Conservation (phyloP, 2,888 invertebrate species). For the Ophraella communa region DNA sequence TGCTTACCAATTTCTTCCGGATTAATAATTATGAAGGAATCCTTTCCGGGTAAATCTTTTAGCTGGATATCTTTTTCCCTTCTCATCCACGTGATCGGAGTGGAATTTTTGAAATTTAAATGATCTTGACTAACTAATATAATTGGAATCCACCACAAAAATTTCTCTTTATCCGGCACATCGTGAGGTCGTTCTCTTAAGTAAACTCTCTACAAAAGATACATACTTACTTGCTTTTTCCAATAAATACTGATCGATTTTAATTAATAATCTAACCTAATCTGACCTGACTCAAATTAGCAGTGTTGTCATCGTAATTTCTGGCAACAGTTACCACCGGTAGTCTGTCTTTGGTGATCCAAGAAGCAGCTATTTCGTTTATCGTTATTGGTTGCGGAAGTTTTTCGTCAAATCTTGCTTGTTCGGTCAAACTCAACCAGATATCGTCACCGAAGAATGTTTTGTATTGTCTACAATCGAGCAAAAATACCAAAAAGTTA, state of each 20-base stretch:
- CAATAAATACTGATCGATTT: background rate
- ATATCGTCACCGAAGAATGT: conserved; percentile 82
- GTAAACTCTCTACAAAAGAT: conserved; percentile 67
- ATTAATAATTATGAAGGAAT: conserved; percentile 78
- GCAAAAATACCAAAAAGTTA: background rate
- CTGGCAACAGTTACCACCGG: conserved; percentile 77
- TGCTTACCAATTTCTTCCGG: conserved; percentile 80
- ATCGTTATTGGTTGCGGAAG: conserved; percentile 66
- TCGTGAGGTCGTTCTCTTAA: conserved; percentile 76
- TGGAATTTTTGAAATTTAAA: conserved; percentile 66
- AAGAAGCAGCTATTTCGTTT: conserved; percentile 77
- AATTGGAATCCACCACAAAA: conserved; percentile 78
- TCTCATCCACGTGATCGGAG: conserved; percentile 70
- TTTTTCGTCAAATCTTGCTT: conserved; percentile 68
- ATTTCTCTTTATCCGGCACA: conserved; percentile 72
- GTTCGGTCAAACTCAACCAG: conserved; percentile 75
- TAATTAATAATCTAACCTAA: background rate
- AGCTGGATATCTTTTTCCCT: conserved; percentile 64
- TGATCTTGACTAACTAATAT: conserved; percentile 67
- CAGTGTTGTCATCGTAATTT: conserved; percentile 70
- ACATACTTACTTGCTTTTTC: too few species aligned
- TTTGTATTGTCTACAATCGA: conserved; percentile 66
- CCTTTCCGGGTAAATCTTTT: conserved; percentile 62
- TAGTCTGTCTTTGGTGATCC: conserved; percentile 82
- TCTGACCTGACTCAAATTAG: conserved; percentile 69